phyloP scores from a whole-genome alignment of 2,888 invertebrate genomes.

The Opisthograptis luteolata region DNA sequence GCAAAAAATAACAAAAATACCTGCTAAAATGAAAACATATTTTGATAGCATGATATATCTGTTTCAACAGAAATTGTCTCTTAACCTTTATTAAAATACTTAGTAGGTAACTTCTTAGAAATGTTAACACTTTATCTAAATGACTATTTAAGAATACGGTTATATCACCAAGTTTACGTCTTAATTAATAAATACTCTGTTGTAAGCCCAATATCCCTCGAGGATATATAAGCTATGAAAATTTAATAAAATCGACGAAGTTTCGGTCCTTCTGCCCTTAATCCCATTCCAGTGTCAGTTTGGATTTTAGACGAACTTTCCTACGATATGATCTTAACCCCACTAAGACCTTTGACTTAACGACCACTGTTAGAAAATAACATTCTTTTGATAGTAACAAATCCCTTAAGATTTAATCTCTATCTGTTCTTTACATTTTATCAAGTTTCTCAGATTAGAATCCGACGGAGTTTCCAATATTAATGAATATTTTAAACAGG shows the following conservation, averaged over 20 bases:
- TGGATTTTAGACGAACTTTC: conserved; percentile 55
- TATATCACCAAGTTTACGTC: conserved; percentile 24
- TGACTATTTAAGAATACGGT: conserved; percentile 19
- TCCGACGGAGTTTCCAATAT: conserved; percentile 27
- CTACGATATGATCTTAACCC: conserved; percentile 47
- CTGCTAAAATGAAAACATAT: no score
- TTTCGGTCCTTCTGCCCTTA: conserved; percentile 55
- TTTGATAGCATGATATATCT: no score
- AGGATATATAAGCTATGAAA: conserved; percentile 56
- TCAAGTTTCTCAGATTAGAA: conserved; percentile 19
- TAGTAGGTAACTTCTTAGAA: no score
- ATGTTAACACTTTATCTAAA: conserved; percentile 19
- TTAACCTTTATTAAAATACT: no score
- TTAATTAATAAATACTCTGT: conserved; percentile 44
- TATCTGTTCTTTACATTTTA: conserved; percentile 14
- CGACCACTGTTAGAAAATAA: conserved; percentile 24
- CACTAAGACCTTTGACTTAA: conserved; percentile 34
- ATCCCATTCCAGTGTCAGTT: conserved; percentile 55
- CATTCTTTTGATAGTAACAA: conserved; percentile 25
- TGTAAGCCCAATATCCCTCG: conserved; percentile 40
- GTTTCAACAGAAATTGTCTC: no score
- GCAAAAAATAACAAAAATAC: no score
- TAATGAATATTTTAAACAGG: conserved; percentile 33
- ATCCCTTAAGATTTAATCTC: conserved; percentile 14
- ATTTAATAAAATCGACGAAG: conserved; percentile 58